Evolutionary conservation across 1,140 invertebrate genomes (phyloP).

Genomic region (Meloidogyne hapla): DNA sequence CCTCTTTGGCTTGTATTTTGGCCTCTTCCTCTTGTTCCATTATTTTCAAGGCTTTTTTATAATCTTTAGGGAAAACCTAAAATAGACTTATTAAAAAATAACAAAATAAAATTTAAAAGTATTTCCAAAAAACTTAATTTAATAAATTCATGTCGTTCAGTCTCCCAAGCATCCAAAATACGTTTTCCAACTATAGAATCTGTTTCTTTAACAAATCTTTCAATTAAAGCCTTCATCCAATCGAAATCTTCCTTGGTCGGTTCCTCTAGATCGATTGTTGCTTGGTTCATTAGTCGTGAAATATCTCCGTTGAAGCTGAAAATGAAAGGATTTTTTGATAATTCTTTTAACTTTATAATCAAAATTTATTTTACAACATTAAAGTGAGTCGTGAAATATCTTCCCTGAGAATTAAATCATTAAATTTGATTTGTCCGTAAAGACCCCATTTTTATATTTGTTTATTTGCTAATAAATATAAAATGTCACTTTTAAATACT

Average conservation of each 20-base stretch:
- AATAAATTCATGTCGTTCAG: conserved; percentile 77
- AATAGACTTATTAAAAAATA: too few species aligned
- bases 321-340: background rate
- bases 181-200: conserved; percentile 80
- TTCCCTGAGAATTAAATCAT: background rate
- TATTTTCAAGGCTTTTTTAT: conserved; percentile 82
- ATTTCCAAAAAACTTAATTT: conserved; percentile 73
- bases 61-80: conserved; percentile 89
- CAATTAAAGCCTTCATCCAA: conserved; percentile 76
- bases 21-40: conserved; percentile 69
- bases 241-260: conserved; percentile 74
- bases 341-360: too few species aligned
- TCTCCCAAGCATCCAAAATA: conserved; percentile 80
- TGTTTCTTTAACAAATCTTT: conserved; percentile 85
- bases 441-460: background rate
- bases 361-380: background rate
- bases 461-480: too few species aligned
- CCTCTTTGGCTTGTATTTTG: conserved; percentile 63
- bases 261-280: conserved; percentile 62
- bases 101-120: too few species aligned
- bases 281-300: conserved; percentile 50
- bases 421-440: background rate
- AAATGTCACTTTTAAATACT: background rate
- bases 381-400: background rate
- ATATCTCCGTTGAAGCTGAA: conserved; percentile 27